These are phyloP conservation scores for Corvus moneduloides DNA, from an alignment of 2,113 vertebrate genomes.

Conservation along the genomic window DNA sequence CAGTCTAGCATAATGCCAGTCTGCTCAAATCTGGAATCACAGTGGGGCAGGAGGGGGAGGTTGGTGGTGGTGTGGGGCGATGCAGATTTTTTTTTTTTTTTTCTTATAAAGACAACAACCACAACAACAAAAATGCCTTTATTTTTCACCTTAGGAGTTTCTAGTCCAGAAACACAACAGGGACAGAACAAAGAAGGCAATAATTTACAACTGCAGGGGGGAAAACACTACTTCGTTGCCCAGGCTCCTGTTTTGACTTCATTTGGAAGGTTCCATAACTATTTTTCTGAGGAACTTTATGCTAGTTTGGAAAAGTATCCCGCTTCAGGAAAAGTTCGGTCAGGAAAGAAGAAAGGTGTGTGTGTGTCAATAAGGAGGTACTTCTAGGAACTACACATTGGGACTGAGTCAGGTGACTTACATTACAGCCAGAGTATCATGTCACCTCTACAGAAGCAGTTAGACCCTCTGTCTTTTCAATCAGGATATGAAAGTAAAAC, in stretches of 20 bases:
- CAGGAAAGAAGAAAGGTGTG: not conserved
- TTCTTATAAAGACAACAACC: not conserved
- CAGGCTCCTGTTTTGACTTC: not conserved
- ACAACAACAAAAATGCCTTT: not conserved
- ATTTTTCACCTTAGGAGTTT: not conserved
- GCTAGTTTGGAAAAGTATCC: not conserved
- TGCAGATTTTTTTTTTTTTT: not conserved
- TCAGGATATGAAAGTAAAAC: not conserved
- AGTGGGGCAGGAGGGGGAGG: fast-evolving
- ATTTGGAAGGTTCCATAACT: not conserved
- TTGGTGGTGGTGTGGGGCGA: not conserved
- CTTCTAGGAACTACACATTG: not conserved
- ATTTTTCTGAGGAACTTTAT: not conserved
- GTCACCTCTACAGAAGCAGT: not conserved
- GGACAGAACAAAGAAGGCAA: not conserved
- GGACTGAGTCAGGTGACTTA: not conserved
- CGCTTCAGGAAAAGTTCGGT: not conserved
- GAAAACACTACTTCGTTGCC: not conserved
- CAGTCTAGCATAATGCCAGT: not conserved
- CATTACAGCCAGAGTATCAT: not conserved
- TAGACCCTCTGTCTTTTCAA: not conserved
- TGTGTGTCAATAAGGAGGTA: not conserved
- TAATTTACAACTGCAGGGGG: not conserved
- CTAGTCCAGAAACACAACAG: not conserved
- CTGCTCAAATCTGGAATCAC: not conserved